Conservation (phyloP, 2,113 vertebrate genomes). For the Trematocara stigmaticum region DNA sequence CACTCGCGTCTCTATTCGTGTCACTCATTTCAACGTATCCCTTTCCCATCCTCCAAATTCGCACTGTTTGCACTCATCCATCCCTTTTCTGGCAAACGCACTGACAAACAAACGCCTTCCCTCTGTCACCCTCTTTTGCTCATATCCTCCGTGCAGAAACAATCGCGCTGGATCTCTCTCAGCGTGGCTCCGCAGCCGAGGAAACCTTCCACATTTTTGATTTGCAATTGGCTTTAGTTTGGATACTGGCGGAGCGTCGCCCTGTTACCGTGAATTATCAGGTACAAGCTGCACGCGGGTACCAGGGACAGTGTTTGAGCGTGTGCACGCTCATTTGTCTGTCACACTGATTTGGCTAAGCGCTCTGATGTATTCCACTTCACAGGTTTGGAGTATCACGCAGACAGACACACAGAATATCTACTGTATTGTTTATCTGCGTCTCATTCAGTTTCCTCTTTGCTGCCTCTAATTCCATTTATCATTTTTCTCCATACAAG, state of each 20-base stretch:
- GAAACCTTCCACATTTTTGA: background rate
- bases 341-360: conserved; percentile 49
- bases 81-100: background rate
- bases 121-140: background rate
- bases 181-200: background rate
- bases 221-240: background rate
- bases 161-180: background rate
- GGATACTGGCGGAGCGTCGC: background rate
- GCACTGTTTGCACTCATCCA: background rate
- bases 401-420: background rate
- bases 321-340: background rate
- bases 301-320: background rate
- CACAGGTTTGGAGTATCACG: background rate
- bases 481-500: conserved; percentile 15
- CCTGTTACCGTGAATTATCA: conserved; percentile 5
- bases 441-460: conserved; percentile 12
- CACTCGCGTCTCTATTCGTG: background rate
- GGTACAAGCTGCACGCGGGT: conserved; percentile 8
- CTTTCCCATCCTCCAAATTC: background rate
- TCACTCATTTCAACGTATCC: conserved; percentile 1
- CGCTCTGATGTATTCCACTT: conserved; percentile 38
- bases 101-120: background rate
- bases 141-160: background rate
- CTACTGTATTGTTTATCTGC: conserved; percentile 22
- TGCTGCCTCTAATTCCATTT: conserved; percentile 41